A percentile compares a stretch with the other conserved stretches of the same genome.
phyloP scores from a whole-genome alignment of 2,113 vertebrate genomes.

The Sebastes fasciatus region DNA sequence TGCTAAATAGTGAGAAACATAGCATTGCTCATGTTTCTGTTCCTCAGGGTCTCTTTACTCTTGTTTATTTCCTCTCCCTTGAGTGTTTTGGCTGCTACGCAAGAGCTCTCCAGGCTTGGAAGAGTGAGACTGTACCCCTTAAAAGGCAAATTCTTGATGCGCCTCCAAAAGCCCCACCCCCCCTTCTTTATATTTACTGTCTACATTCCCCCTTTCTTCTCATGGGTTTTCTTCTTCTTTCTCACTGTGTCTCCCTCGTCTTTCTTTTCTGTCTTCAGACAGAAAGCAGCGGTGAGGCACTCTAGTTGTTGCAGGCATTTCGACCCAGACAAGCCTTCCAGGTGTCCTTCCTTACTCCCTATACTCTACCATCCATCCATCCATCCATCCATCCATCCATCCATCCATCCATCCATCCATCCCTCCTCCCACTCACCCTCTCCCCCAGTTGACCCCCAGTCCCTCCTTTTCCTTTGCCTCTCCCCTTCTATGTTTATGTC shows the following conservation, averaged over 20 bases:
- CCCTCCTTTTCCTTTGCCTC: conserved; percentile 9
- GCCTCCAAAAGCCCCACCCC: conserved; percentile 66
- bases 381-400: not conserved
- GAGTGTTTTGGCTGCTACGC: conserved; percentile 50
- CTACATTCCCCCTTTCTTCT: conserved; percentile 41
- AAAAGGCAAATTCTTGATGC: conserved; percentile 85
- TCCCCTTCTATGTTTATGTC: conserved; percentile 9
- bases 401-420: conserved; percentile 14
- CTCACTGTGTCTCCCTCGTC: not conserved
- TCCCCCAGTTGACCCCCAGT: conserved; percentile 11
- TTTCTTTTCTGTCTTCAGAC: conserved; percentile 22
- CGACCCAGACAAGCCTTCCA: conserved; percentile 56
- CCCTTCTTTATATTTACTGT: conserved; percentile 54
- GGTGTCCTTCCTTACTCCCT: conserved; percentile 64
- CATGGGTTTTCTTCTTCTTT: conserved; percentile 34
- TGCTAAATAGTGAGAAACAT: not conserved
- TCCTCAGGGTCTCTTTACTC: conserved; percentile 26
- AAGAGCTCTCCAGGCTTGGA: conserved; percentile 61
- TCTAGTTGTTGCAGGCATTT: conserved; percentile 54
- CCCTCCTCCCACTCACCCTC: not conserved
- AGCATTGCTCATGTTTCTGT: conserved; percentile 1
- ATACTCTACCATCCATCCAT: not conserved
- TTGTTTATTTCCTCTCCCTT: conserved; percentile 67
- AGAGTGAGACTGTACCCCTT: conserved; percentile 78
- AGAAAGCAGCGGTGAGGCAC: not conserved